These are phyloP conservation scores for Peribatodes rhomboidaria DNA, from an alignment of 2,888 invertebrate species.

Conservation along the genomic window DNA sequence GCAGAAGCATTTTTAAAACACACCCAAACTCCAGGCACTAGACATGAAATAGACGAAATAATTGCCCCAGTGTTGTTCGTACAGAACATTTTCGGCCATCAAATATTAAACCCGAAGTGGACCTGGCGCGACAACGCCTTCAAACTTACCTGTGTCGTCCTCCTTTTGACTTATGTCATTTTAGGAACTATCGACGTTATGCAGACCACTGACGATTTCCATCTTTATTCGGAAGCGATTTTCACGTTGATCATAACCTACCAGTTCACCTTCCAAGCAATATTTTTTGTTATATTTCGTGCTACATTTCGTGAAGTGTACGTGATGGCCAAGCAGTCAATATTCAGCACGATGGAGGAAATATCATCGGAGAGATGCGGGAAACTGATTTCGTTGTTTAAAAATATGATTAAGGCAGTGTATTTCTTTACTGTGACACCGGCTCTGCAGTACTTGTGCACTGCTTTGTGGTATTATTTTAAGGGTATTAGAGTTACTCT, in stretches of 20 bases:
- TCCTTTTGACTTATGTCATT: slow-evolving; percentile 62
- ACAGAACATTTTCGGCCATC: slow-evolving; percentile 65
- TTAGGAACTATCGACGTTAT: slow-evolving; percentile 64
- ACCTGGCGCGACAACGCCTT: slow-evolving; percentile 56
- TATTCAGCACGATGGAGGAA: slow-evolving; percentile 55
- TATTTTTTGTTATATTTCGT: slow-evolving; percentile 56
- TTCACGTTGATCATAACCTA: slow-evolving; percentile 62
- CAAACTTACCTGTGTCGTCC: slow-evolving; percentile 53
- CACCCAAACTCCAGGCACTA: slow-evolving; percentile 61
- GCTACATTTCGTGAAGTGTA: slow-evolving; percentile 59
- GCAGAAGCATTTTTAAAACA: slow-evolving; percentile 49
- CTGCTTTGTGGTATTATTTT: slow-evolving; percentile 62
- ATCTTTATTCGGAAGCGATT: slow-evolving; percentile 62
- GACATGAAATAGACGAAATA: slow-evolving; percentile 62
- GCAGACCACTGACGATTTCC: slow-evolving; percentile 55
- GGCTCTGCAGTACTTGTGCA: slow-evolving; percentile 54
- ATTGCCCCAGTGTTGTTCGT: slow-evolving; percentile 54
- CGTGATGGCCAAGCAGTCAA: slow-evolving; percentile 57
- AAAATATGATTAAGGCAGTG: slow-evolving; percentile 51
- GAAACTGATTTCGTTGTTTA: slow-evolving; percentile 33
- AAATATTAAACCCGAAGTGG: slow-evolving; percentile 70
- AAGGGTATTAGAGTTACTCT: slow-evolving; percentile 60
- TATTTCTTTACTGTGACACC: slow-evolving; percentile 55
- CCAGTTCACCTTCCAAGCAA: slow-evolving; percentile 57
- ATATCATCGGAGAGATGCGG: slow-evolving; percentile 45